Evolutionary conservation across 2,888 invertebrate species (phyloP).

Genomic region (Pheosia gnoma): DNA sequence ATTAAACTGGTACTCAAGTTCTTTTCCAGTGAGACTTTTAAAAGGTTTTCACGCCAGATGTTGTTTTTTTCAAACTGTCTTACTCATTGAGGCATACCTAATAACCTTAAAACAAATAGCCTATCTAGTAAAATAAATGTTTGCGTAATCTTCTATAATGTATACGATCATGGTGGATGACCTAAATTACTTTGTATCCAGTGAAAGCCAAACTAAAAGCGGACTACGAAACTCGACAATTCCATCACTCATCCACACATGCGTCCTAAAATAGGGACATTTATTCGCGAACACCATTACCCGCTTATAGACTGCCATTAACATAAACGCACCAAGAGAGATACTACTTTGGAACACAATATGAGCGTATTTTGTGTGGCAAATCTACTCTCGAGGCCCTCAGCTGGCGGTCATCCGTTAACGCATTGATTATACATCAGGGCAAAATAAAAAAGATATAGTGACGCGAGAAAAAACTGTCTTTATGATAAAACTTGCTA

Average conservation of each 20-base stretch:
- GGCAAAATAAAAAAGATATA: constrained; percentile 80
- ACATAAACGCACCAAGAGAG: constrained; percentile 77
- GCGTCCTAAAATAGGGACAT: constrained; percentile 57
- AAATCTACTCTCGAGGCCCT: constrained; percentile 77
- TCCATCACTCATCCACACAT: not conserved
- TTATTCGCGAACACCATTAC: constrained; percentile 76
- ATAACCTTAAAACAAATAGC: too few relatives aligned
- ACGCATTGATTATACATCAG: constrained; percentile 84
- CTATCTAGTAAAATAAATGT: too few relatives aligned
- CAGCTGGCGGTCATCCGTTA: constrained; percentile 79
- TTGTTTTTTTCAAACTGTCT: too few relatives aligned
- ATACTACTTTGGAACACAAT: constrained; percentile 83
- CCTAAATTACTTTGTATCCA: not conserved
- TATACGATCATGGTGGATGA: not conserved
- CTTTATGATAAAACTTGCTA: not conserved
- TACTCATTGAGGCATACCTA: too few relatives aligned
- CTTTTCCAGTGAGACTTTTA: too few relatives aligned
- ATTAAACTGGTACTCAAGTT: not conserved
- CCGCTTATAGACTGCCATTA: constrained; percentile 76
- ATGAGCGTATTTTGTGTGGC: constrained; percentile 82
- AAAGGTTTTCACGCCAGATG: too few relatives aligned
- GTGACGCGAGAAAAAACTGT: constrained; percentile 61
- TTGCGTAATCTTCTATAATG: not conserved
- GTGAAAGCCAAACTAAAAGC: not conserved
- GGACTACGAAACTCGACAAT: not conserved